These are phyloP conservation scores for Belonocnema kinseyi DNA, from an alignment of 1,140 invertebrate species.

Conservation along the genomic window DNA sequence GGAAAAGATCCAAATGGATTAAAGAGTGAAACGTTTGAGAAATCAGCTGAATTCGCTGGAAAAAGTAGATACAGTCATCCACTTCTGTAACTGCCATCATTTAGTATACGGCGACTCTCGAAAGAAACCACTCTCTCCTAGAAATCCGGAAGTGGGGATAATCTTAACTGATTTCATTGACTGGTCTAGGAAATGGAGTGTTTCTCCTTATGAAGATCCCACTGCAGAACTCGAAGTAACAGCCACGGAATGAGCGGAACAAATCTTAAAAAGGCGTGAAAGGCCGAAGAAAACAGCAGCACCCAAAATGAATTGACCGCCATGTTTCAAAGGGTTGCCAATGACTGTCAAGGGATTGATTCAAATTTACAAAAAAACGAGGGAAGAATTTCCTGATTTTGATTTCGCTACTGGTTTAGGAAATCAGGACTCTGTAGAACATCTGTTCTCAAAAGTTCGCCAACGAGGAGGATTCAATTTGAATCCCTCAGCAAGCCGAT, in stretches of 20 bases:
- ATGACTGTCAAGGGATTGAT: background rate
- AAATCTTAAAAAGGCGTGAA: no score
- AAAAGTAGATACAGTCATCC: no score
- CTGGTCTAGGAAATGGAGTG: no score
- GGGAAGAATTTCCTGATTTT: slow-evolving; percentile 68
- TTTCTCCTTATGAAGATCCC: no score
- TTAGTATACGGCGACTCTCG: no score
- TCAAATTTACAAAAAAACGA: slow-evolving; percentile 80
- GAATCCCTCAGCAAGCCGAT: slow-evolving; percentile 44
- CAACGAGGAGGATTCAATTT: slow-evolving; percentile 46
- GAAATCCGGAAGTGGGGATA: slow-evolving; percentile 38
- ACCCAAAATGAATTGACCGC: slow-evolving; percentile 68
- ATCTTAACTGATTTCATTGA: slow-evolving; percentile 39
- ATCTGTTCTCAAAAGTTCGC: slow-evolving; percentile 47
- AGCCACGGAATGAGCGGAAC: no score
- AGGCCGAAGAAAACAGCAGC: no score
- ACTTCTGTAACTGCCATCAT: slow-evolving; percentile 45
- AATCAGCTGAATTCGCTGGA: no score
- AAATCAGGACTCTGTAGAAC: slow-evolving; percentile 52
- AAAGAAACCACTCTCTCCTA: slow-evolving; percentile 41
- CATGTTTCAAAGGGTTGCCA: background rate
- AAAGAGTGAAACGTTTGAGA: no score
- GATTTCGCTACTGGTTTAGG: slow-evolving; percentile 44
- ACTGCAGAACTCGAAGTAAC: no score
- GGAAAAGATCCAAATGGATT: no score